phyloP scores from a whole-genome alignment of 2,113 vertebrate genomes.

The Ginglymostoma cirratum region DNA sequence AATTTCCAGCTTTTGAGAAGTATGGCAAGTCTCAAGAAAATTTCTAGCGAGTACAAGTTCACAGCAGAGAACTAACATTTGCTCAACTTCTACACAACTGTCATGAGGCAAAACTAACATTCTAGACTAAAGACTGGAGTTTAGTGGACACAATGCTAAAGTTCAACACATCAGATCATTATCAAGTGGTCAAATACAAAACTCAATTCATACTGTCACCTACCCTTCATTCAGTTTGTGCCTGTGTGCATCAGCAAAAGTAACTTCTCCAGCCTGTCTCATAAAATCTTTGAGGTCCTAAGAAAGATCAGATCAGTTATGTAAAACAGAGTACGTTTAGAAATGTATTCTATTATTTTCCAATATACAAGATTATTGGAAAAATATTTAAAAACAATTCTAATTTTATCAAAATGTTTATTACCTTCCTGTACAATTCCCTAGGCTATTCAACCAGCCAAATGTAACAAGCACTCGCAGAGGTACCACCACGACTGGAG shows the following conservation, averaged over 20 bases:
- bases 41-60: neutral
- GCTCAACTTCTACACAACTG: neutral
- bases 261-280: conserved; percentile 97
- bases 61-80: neutral
- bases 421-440: conserved; percentile 76
- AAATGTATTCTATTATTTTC: conserved; percentile 26
- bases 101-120: neutral
- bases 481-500: conserved; percentile 70
- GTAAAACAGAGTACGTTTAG: conserved; percentile 48
- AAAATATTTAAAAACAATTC: conserved; percentile 32
- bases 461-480: conserved; percentile 64
- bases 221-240: conserved; percentile 95
- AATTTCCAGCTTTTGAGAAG: neutral
- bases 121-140: neutral
- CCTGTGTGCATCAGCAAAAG: conserved; percentile 92
- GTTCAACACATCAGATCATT: neutral
- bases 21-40: neutral
- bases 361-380: conserved; percentile 35
- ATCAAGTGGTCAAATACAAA: neutral
- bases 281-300: conserved; percentile 99
- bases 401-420: conserved; percentile 53
- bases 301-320: conserved; percentile 57
- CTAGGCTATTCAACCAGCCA: conserved; percentile 80
- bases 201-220: conserved; percentile 41
- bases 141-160: neutral